Evolutionary conservation across 2,113 vertebrate species (phyloP).

Genomic region (Calyptomena viridis): DNA sequence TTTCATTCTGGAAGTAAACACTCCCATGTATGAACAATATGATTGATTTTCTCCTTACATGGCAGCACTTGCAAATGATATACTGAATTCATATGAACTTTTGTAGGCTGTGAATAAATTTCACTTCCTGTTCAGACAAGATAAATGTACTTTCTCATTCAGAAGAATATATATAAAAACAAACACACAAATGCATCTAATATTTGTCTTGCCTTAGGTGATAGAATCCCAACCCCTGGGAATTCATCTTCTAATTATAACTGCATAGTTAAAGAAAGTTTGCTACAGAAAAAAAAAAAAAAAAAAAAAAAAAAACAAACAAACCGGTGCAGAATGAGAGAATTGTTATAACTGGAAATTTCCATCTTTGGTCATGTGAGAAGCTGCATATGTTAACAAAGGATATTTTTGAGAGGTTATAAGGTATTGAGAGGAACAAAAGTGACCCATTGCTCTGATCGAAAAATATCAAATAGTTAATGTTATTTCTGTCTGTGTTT

Average conservation of each 20-base stretch:
- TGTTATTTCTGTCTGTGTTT: neutral
- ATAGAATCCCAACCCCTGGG: neutral
- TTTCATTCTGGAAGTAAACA: neutral
- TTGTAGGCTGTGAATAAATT: neutral
- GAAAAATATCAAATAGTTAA: neutral
- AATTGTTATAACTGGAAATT: neutral
- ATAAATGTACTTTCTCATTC: neutral
- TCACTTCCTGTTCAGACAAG: neutral
- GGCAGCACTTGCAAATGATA: neutral
- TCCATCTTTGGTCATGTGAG: neutral
- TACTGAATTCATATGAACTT: slow-evolving; percentile 4
- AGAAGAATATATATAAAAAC: neutral
- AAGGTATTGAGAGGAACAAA: neutral
- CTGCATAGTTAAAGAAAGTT: neutral
- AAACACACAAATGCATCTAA: neutral
- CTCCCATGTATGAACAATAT: neutral
- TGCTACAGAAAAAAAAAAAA: neutral
- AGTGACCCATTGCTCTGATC: neutral
- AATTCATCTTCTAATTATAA: neutral
- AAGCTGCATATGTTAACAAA: neutral
- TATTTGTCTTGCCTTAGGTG: neutral
- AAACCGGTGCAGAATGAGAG: neutral
- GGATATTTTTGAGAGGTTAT: neutral
- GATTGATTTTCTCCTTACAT: neutral
- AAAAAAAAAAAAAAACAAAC: neutral